A percentile compares a stretch with the other conserved stretches of the same genome.
Conservation (phyloP, 2,888 invertebrate genomes). For the Rhyacophila evoluta region DNA sequence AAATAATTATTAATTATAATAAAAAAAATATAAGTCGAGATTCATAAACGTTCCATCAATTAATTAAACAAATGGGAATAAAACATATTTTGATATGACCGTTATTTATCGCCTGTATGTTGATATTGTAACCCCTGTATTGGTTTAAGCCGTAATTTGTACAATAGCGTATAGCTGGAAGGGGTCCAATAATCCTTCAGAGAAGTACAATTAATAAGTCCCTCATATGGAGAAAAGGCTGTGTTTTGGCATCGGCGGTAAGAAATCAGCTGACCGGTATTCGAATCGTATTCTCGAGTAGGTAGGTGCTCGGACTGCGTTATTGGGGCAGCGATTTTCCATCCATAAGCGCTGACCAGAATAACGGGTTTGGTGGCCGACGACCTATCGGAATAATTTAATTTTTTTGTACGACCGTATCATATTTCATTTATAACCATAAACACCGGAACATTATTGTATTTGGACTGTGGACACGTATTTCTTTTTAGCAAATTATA, state of each 20-base stretch:
- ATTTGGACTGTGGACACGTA: not conserved
- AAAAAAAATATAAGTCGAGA: too few relatives aligned
- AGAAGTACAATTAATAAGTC: too few relatives aligned
- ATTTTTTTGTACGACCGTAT: not conserved
- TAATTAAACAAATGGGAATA: too few relatives aligned
- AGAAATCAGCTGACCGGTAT: not conserved
- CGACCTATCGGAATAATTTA: not conserved
- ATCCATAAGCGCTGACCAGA: conserved; percentile 24
- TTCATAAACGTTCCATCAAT: too few relatives aligned
- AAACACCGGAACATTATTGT: conserved; percentile 6
- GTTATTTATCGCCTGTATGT: too few relatives aligned
- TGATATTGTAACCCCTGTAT: too few relatives aligned
- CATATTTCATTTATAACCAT: not conserved
- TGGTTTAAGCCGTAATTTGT: too few relatives aligned
- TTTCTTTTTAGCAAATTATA: not conserved
- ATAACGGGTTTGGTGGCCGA: conserved; percentile 9
- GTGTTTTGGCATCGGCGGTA: not conserved
- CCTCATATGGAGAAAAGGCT: not conserved
- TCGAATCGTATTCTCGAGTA: not conserved
- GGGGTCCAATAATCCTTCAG: too few relatives aligned
- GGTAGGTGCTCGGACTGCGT: not conserved
- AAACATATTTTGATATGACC: too few relatives aligned
- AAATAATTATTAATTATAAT: too few relatives aligned
- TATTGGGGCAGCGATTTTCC: conserved; percentile 14
- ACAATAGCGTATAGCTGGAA: too few relatives aligned